Base-by-base conservation (phyloP, 1,140 invertebrate species). In the Cydia splendana region DNA sequence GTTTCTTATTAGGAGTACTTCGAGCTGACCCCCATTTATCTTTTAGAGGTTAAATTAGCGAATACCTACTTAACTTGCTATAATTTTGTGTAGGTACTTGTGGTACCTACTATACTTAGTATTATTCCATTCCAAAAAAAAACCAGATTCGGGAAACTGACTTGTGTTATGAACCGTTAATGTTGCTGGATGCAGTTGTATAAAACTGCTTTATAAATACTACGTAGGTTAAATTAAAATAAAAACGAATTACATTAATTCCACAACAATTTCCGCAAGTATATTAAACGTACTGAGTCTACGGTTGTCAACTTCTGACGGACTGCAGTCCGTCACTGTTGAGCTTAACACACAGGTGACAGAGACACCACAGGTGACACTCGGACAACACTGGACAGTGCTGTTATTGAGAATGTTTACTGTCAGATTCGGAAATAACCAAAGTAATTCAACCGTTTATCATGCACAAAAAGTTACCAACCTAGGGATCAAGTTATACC, bases 221-320 rank as follows among this genome's bases (percentile, higher is more conserved):
- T 42, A 4, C 34, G 38, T 6, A 34, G 34, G 34, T 34, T 34
- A 6, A 34, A 34, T 12, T 13, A 48, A 48, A 48, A 48, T 2
- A 48, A 13, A 13, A 48, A 45, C 1, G 0, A 45, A 4, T 15
- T 53, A 53, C n/a, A 53, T 10, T 42, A 42, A 42, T 42, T 9
- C 9, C 38, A 42, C 38, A 42, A 42, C 38, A 42, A 42, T 42
- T 42, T 42, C 38, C 38, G 38, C 38, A 42, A 42, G 24, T 48
- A 48, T 48, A 12, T 48, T 13, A 12, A 48, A 10, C 10, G 48
- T 51, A 15, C 4, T 51, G 15, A 51, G 15, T 51, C 4, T n/a
- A n/a, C 51, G 62, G 79, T 81, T 78, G 75, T 53, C 78, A 51
- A 79, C 65, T 65, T 73, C 76, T 81, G 75, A 9, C 24, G 45